These are phyloP conservation scores for Phymanthus crucifer DNA, from an alignment of 92 coral and sea anemone genomes.

Conservation along the genomic window DNA sequence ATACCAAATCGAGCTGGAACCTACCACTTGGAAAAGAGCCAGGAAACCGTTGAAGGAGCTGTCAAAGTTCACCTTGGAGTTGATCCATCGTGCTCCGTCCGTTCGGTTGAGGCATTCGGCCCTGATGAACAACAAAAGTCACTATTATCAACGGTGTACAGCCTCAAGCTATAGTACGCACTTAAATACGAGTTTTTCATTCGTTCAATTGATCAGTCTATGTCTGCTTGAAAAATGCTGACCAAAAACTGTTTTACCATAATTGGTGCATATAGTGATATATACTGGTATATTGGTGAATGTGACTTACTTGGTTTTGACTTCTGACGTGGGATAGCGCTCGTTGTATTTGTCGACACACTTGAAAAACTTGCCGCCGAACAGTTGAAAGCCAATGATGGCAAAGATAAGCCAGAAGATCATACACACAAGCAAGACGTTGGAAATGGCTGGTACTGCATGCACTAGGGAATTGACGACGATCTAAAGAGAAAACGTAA, in stretches of 20 bases:
- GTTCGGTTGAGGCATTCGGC: neutral
- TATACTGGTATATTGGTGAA: too few relatives aligned
- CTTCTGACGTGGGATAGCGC: neutral
- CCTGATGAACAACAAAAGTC: neutral
- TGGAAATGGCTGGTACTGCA: conserved; percentile 97
- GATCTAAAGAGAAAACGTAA: conserved; percentile 50
- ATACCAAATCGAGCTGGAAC: too few relatives aligned
- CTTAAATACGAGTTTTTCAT: too few relatives aligned
- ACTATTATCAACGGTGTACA: too few relatives aligned
- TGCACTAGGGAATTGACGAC: conserved; percentile 95
- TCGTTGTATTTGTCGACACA: conserved; percentile 42
- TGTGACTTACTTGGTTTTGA: conserved; percentile 36
- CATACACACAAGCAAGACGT: conserved; percentile 89
- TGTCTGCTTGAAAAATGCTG: too few relatives aligned
- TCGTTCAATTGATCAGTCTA: too few relatives aligned
- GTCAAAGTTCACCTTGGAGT: conserved; percentile 90
- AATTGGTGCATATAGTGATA: too few relatives aligned
- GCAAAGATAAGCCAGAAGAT: conserved; percentile 98
- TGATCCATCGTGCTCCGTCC: conserved; percentile 67
- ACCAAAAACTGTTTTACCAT: too few relatives aligned
- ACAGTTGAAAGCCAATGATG: conserved; percentile 94
- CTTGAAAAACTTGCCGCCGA: conserved; percentile 84
- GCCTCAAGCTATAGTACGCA: too few relatives aligned
- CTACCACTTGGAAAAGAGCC: conserved; percentile 97
- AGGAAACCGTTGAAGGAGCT: conserved; percentile 86